A percentile compares a stretch with the other conserved stretches of the same genome.
Conservation (phyloP, 2,113 vertebrate species). For the Carassius carassius region DNA sequence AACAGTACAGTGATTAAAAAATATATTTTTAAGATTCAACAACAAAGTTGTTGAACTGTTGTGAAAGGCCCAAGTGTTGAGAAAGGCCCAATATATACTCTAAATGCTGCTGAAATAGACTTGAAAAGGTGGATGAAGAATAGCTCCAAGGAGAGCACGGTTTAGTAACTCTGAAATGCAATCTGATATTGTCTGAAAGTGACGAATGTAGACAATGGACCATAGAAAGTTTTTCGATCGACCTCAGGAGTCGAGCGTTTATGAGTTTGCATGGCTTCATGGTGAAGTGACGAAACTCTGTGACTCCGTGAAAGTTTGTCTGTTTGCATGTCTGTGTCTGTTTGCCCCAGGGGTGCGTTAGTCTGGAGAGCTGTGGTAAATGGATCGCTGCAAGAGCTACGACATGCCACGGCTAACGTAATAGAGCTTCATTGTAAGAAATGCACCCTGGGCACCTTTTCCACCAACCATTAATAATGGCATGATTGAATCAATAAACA, state of each 20-base stretch:
- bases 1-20: too few relatives aligned
- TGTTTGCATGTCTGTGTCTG: conserved; percentile 8
- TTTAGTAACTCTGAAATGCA: conserved; percentile 28
- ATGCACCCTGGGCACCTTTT: conserved; percentile 62
- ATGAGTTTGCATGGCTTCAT: conserved; percentile 8
- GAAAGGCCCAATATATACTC: conserved; percentile 31
- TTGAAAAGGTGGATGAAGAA: conserved; percentile 27
- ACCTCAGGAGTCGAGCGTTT: conserved; percentile 15
- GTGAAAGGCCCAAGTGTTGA: not conserved
- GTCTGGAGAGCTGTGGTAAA: conserved; percentile 37
- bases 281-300: not conserved
- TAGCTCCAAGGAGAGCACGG: conserved; percentile 33
- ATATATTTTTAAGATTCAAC: too few relatives aligned
- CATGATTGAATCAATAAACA: conserved; percentile 70
- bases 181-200: conserved; percentile 18
- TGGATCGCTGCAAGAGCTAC: conserved; percentile 48
- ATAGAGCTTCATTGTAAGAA: conserved; percentile 62
- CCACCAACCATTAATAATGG: conserved; percentile 64
- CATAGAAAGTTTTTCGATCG: conserved; percentile 37
- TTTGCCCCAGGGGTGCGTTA: conserved; percentile 29
- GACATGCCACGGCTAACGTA: conserved; percentile 62
- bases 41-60: too few relatives aligned
- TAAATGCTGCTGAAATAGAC: conserved; percentile 39
- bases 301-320: not conserved
- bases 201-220: conserved; percentile 39